Conservation (phyloP, 1,140 invertebrate species). For the Venturia canescens region DNA sequence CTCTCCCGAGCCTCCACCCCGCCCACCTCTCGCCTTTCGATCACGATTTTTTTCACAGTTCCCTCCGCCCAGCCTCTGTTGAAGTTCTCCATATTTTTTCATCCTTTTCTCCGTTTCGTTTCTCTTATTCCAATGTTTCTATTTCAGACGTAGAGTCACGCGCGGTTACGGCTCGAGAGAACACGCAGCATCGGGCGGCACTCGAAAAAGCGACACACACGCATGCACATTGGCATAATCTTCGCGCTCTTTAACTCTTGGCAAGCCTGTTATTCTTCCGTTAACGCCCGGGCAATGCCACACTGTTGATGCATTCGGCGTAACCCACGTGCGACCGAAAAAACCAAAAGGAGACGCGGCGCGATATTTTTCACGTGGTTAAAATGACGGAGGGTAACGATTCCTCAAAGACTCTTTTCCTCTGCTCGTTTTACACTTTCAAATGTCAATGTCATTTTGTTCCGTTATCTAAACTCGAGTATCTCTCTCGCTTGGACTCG, state of each 20-base stretch:
- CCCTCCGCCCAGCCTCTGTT: slow-evolving; percentile 25
- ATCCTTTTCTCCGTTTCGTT: slow-evolving; percentile 38
- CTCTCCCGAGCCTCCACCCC: background rate
- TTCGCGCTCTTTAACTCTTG: slow-evolving; percentile 29
- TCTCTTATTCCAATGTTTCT: slow-evolving; percentile 52
- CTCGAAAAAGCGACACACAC: slow-evolving; percentile 21
- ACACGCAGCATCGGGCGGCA: slow-evolving; percentile 24
- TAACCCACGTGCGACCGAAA: slow-evolving; percentile 31
- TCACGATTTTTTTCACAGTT: slow-evolving; percentile 45
- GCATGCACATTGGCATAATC: background rate
- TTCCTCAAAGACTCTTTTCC: background rate
- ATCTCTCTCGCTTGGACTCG: too few species aligned
- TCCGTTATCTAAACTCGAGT: too few species aligned
- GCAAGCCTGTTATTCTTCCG: slow-evolving; percentile 49
- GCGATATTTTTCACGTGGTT: slow-evolving; percentile 9
- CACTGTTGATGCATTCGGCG: slow-evolving; percentile 33
- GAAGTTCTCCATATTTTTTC: slow-evolving; percentile 41
- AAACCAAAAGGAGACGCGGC: too few species aligned
- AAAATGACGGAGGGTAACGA: background rate
- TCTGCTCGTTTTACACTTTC: too few species aligned
- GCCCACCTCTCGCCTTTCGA: slow-evolving; percentile 24
- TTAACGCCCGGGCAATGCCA: slow-evolving; percentile 21
- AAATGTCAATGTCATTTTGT: too few species aligned
- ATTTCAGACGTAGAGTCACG: slow-evolving; percentile 47
- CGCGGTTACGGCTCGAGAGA: background rate